Evolutionary conservation across 2,797 vertebrate genomes (phyloP).

Genomic region (Sylvilagus floridanus): DNA sequence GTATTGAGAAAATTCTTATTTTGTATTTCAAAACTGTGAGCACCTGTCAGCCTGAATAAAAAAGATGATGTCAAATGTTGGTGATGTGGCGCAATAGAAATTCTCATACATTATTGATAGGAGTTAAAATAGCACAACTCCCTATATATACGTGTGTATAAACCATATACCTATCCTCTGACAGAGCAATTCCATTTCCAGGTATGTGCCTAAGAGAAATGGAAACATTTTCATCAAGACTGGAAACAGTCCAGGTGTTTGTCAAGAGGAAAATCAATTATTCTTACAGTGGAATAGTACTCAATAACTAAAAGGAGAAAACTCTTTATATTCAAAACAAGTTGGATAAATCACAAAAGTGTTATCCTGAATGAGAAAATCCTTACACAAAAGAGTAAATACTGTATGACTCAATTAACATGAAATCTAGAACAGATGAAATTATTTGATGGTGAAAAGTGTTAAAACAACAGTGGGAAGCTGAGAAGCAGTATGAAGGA

Average conservation of each 20-base stretch:
- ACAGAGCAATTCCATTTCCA: conserved; percentile 33
- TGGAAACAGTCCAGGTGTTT: conserved; percentile 36
- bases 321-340: not conserved
- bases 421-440: not conserved
- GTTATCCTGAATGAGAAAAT: not conserved
- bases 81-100: not conserved
- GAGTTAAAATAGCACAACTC: conserved; percentile 9
- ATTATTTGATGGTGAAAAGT: not conserved
- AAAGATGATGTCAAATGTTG: not conserved
- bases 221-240: conserved; percentile 11
- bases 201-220: conserved; percentile 16
- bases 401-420: not conserved
- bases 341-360: not conserved
- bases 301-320: not conserved
- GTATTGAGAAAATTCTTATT: not conserved
- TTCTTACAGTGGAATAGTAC: not conserved
- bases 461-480: not conserved
- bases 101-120: not conserved
- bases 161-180: conserved; percentile 8
- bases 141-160: not conserved
- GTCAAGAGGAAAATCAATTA: conserved; percentile 54
- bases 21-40: conserved; percentile 44
- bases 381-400: conserved; percentile 4
- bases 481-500: not conserved
- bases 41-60: not conserved